Evolutionary conservation across 2,113 vertebrate species (phyloP), one percentile per base, ranked within the genome.

Genomic region (Struthidea cinerea): DNA sequence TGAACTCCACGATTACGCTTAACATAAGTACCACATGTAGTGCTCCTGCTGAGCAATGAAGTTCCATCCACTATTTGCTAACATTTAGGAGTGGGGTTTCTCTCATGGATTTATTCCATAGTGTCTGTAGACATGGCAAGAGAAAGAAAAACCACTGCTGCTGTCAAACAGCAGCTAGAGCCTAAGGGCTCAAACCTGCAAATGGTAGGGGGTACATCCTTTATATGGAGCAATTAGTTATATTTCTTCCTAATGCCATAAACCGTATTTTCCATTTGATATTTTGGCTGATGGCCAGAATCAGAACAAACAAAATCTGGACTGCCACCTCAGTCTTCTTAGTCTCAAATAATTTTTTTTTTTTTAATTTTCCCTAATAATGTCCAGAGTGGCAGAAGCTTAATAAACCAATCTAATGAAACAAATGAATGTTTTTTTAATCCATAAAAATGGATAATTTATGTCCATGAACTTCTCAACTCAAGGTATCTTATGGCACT

Each of bases 121-220:
- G 7, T 59, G n/a, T 86, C 68, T 90, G 68, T 32, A 67, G 56
- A 27, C 33, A 61, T 4, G 7, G 75, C 42, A 84, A 35, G 26
- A 81, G 50, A 55, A 52, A 75, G 59, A 60, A 76, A 80, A 85
- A 30, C 0, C n/a, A 74, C 52, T 77, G 47, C 64, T 86, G 68
- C 30, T 92, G 56, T 74, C 59, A 53, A 93, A 90, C 69, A 96
- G 63, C 50, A 82, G 81, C 63, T 70, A 77, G 67, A 47, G 81
- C 93, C 90, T 91, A 85, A 90, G 84, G 95, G 82, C 89, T 96
- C 78, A 82, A 96, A 94, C 89, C 94, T 95, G 95, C n/a, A 76
- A 94, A 87, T 82, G 46, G 94, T 47, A 85, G 83, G 93, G 95
- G 91, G 91, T 30, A 73, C 55, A 76, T 69, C 50, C 84, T 90